Evolutionary conservation across 2,113 vertebrate species (phyloP).

Genomic region (Cygnus buccinator): DNA sequence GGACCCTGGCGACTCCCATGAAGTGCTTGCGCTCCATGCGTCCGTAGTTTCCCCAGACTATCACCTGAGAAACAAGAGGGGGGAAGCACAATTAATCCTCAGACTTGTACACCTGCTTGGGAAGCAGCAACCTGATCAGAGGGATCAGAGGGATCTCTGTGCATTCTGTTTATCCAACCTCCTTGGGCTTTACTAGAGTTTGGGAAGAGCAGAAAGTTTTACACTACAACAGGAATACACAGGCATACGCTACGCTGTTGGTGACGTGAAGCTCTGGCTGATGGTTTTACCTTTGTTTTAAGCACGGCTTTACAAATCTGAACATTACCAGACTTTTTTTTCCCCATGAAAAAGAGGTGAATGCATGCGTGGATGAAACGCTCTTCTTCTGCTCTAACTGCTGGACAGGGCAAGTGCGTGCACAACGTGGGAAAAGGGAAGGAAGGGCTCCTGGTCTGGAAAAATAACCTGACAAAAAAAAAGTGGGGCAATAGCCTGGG

Average conservation of each 20-base stretch:
- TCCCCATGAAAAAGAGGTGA: background rate
- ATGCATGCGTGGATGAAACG: background rate
- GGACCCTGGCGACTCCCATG: slow-evolving; percentile 96
- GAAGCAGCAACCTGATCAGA: background rate
- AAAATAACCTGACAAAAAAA: background rate
- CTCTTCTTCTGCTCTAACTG: background rate
- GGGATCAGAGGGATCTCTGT: background rate
- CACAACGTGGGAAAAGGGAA: background rate
- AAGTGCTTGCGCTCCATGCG: slow-evolving; percentile 98
- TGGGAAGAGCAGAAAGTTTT: background rate
- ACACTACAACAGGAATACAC: background rate
- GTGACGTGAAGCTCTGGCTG: background rate
- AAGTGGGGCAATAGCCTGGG: background rate
- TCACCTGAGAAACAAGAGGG: slow-evolving; percentile 80
- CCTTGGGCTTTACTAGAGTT: background rate
- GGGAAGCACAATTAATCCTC: slow-evolving; percentile 3
- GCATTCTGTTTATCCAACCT: background rate
- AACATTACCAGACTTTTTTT: background rate
- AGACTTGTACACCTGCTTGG: background rate
- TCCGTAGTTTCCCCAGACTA: slow-evolving; percentile 98
- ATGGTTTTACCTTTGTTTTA: background rate
- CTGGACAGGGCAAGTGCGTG: background rate
- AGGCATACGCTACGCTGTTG: background rate
- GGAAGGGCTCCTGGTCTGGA: background rate
- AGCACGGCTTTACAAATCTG: background rate